phyloP scores from a whole-genome alignment of 2,797 vertebrate species.

The Hypotaenidia philippensis region DNA sequence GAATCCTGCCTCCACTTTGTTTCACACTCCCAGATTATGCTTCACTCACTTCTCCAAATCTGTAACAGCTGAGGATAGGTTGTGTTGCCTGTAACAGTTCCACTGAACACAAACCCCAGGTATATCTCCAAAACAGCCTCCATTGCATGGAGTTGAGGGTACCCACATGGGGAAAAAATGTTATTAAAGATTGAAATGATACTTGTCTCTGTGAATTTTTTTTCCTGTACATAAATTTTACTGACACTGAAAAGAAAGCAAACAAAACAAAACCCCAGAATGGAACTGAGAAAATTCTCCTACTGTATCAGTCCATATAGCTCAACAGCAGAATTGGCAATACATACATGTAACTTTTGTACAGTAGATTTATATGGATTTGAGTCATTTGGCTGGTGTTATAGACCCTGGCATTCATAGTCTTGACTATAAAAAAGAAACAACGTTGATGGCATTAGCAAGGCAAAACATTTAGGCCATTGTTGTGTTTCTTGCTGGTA shows the following conservation, averaged over 20 bases:
- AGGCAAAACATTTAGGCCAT: neutral
- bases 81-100: neutral
- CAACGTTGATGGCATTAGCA: accelerated
- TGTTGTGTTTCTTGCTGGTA: neutral
- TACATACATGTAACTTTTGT: neutral
- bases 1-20: neutral
- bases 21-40: neutral
- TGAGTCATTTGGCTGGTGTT: neutral
- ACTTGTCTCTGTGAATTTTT: neutral
- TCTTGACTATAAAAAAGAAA: neutral
- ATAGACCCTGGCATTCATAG: neutral
- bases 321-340: neutral
- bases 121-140: neutral
- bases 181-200: neutral
- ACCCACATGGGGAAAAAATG: neutral
- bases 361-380: neutral
- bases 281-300: neutral
- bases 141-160: neutral
- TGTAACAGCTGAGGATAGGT: neutral
- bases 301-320: neutral
- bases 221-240: neutral
- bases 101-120: neutral
- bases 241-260: neutral
- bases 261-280: neutral
- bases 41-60: neutral